A percentile compares a stretch with the other conserved stretches of the same genome.
Evolutionary conservation across 92 coral and sea anemone genomes (phyloP).

Genomic region (Epizoanthus fatuus): DNA sequence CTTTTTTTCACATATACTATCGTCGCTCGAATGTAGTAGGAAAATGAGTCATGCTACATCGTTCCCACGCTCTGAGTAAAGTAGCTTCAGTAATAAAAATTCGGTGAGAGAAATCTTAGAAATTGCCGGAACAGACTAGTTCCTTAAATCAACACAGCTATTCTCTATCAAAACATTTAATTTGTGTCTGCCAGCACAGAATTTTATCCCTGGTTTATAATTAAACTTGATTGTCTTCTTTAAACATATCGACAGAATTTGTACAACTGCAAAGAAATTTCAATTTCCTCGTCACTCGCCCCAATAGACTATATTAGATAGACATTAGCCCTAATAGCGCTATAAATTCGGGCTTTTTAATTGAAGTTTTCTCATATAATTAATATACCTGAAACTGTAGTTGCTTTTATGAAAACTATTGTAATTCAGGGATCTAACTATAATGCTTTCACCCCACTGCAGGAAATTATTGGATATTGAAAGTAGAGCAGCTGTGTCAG

Average conservation of each 20-base stretch:
- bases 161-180: constrained; percentile 50
- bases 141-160: constrained; percentile 65
- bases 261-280: background rate
- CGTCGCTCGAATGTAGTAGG: background rate
- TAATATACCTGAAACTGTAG: background rate
- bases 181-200: constrained; percentile 27
- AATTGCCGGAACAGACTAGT: constrained; percentile 59
- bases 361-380: background rate
- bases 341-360: background rate
- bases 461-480: constrained; percentile 8
- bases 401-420: constrained; percentile 4
- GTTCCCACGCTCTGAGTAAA: constrained; percentile 27
- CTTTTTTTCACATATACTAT: background rate
- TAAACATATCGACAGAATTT: constrained; percentile 3
- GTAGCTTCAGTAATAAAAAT: background rate
- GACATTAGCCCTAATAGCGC: background rate
- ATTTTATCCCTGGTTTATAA: constrained; percentile 21
- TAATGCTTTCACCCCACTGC: constrained; percentile 30
- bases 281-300: background rate
- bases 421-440: constrained; percentile 12
- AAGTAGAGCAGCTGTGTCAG: constrained; percentile 9
- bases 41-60: no score
- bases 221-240: constrained; percentile 26
- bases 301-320: background rate
- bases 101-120: background rate